These are phyloP conservation scores for Dysmachus trigonus DNA, from an alignment of 2,888 invertebrate species.

Conservation along the genomic window DNA sequence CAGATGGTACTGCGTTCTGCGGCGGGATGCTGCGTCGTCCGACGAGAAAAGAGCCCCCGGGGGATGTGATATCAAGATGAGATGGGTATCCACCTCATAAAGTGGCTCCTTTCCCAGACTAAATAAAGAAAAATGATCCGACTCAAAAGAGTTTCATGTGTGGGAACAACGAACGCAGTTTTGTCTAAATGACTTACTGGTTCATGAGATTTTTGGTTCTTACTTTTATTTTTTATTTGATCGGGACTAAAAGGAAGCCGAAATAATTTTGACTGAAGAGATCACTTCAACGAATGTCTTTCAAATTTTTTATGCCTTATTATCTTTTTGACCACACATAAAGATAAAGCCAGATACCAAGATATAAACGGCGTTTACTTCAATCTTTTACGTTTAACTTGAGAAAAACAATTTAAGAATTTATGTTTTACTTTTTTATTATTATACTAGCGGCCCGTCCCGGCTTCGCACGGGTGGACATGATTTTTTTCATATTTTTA, in stretches of 20 bases:
- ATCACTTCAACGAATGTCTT: background rate
- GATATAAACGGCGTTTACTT: no score
- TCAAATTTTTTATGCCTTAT: background rate
- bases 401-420: no score
- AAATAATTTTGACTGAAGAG: background rate
- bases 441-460: no score
- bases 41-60: background rate
- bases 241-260: background rate
- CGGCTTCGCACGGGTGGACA: no score
- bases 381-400: no score
- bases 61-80: constrained; percentile 19
- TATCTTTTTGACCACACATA: background rate
- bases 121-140: background rate
- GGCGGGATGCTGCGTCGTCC: background rate
- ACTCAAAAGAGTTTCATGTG: background rate
- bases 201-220: background rate
- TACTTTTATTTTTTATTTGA: background rate
- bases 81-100: background rate
- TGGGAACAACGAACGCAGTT: background rate
- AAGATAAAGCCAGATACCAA: background rate
- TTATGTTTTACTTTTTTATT: no score
- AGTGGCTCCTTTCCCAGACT: background rate
- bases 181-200: background rate
- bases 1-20: background rate
- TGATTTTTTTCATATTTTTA: no score